These are phyloP conservation scores for Sphenodon punctatus DNA, from an alignment of 2,797 vertebrate genomes.

Conservation along the genomic window DNA sequence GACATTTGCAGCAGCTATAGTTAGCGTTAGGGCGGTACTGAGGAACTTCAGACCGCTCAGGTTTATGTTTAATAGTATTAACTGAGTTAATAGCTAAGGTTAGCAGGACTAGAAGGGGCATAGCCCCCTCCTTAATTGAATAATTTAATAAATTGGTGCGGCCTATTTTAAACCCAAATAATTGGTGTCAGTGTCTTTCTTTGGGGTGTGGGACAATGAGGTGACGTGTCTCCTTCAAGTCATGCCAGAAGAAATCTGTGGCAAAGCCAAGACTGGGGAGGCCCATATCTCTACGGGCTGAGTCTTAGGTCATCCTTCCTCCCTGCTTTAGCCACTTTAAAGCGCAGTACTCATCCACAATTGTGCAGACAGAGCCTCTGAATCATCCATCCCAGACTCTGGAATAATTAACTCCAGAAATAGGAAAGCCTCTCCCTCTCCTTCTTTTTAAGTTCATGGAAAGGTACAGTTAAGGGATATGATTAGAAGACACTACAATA, in stretches of 20 bases:
- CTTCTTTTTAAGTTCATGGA: conserved; percentile 33
- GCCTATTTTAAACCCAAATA: too few species aligned
- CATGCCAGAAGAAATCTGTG: background rate
- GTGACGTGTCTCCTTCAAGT: too few species aligned
- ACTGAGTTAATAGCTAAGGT: too few species aligned
- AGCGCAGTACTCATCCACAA: background rate
- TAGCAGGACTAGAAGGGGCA: too few species aligned
- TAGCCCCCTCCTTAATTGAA: too few species aligned
- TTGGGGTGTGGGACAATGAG: too few species aligned
- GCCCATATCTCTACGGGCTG: background rate
- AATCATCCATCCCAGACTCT: background rate
- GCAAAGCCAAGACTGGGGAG: background rate
- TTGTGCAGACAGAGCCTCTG: background rate
- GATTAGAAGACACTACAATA: conserved; percentile 14
- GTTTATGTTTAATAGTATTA: too few species aligned
- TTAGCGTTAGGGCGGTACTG: too few species aligned
- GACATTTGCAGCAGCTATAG: too few species aligned
- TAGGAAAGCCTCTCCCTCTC: conserved; percentile 28
- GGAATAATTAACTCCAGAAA: conserved; percentile 59
- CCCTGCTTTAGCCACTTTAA: background rate
- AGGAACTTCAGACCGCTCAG: too few species aligned
- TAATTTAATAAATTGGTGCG: too few species aligned
- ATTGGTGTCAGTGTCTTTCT: too few species aligned
- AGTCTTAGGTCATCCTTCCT: background rate
- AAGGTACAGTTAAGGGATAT: conserved; percentile 27